Base-by-base conservation (phyloP, 2,113 vertebrate genomes). In the Theristicus caerulescens region DNA sequence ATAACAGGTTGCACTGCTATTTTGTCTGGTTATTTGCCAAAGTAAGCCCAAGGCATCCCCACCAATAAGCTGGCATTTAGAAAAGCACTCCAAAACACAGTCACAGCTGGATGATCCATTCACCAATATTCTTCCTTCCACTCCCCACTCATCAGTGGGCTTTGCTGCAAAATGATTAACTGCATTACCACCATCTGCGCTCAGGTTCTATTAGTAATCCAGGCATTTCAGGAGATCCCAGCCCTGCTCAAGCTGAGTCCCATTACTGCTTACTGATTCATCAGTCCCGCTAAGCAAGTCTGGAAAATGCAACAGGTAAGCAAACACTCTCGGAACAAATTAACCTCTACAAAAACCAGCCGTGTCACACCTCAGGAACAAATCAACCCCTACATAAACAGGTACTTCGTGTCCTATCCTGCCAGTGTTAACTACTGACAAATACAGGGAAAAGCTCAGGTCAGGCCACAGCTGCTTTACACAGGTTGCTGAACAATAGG, bases 21-120 rank as follows among this genome's bases (percentile, higher is more conserved):
- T 82, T 96, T 71, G 18, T 65, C 38, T 71, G 52, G 36, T 32
- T 77, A 59, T 61, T 84, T 91, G 81, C 82, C 86, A 79, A 90
- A 80, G 49, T 16, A 93, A 91, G 65, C 81, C 49, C 61, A 27
- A 89, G 80, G 73, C 61, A 82, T 52, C n/a, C 27, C 36, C 29
- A 52, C 44, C 64, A 89, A 78, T 59, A 38, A 92, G 29, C 18
- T 62, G 71, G 52, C 81, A 79, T 49, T 92, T 58, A 69, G 40
- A 94, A 93, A 94, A 86, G 31, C 69, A 34, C 70, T 91, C 31
- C 82, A 49, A 78, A 82, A 21, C 32, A 74, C 69, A 85, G 78
- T 58, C 80, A 82, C 95, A 91, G 88, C 73, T 91, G 91, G 64
- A 93, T 76, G 49, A 91, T 72, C 52, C 69, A 61, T 52, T 82